Conservation (phyloP, 2,888 invertebrate genomes). For the Brenthis daphne region DNA sequence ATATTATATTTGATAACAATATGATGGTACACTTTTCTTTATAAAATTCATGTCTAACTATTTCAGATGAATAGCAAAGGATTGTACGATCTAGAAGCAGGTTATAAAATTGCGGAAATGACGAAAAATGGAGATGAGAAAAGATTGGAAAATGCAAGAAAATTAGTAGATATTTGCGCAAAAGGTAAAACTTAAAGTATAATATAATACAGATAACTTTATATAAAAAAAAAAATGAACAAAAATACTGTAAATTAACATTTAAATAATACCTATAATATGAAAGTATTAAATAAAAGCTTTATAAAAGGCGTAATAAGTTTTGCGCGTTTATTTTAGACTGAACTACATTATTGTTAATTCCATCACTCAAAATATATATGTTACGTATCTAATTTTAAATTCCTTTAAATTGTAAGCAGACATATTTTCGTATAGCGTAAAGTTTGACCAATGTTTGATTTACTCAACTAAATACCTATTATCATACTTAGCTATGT, state of each 20-base stretch:
- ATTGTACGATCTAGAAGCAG: constrained; percentile 55
- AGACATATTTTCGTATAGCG: neutral
- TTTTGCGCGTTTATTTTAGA: too few relatives aligned
- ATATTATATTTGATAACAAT: neutral
- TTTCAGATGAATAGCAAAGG: constrained; percentile 47
- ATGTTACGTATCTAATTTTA: too few relatives aligned
- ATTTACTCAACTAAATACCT: too few relatives aligned
- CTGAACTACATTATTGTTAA: too few relatives aligned
- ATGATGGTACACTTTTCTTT: neutral
- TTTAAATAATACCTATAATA: too few relatives aligned
- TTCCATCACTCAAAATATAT: too few relatives aligned
- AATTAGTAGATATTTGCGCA: constrained; percentile 61
- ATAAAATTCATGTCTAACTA: neutral
- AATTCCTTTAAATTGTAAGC: neutral
- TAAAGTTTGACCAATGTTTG: too few relatives aligned
- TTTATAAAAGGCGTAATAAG: too few relatives aligned
- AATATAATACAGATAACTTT: neutral
- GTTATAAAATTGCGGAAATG: constrained; percentile 60
- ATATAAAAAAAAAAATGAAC: too few relatives aligned
- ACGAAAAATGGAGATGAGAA: constrained; percentile 63
- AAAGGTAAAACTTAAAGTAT: constrained; percentile 51
- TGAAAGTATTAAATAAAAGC: too few relatives aligned
- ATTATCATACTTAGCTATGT: neutral
- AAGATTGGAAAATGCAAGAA: constrained; percentile 57
- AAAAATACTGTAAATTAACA: too few relatives aligned